These are phyloP conservation scores for Murina feae DNA, from an alignment of 2,113 vertebrate genomes.

Conservation along the genomic window DNA sequence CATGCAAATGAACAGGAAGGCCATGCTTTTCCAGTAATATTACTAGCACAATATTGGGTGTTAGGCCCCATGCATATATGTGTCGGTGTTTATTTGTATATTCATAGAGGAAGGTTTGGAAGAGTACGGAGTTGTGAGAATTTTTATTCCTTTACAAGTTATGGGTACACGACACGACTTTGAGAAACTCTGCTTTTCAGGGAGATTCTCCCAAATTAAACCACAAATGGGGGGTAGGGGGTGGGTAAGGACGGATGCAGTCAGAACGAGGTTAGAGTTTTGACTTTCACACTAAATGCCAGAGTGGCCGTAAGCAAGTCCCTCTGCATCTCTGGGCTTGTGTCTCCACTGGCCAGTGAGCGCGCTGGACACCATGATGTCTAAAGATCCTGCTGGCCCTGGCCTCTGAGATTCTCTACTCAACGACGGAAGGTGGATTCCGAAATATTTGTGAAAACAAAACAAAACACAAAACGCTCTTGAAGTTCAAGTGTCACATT, in stretches of 20 bases:
- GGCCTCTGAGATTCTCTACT: neutral
- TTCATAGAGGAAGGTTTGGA: neutral
- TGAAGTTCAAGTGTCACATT: slow-evolving; percentile 28
- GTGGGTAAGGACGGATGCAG: neutral
- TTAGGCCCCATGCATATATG: too few relatives aligned
- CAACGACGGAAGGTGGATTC: neutral
- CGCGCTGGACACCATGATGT: neutral
- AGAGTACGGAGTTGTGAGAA: neutral
- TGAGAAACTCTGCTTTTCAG: neutral
- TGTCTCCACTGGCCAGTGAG: neutral
- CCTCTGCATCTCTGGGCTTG: neutral
- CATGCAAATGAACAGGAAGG: neutral
- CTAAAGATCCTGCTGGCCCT: neutral
- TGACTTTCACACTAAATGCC: neutral
- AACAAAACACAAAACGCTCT: neutral
- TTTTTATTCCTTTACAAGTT: neutral
- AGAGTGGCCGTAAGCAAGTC: neutral
- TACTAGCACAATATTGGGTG: neutral
- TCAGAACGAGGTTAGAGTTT: neutral
- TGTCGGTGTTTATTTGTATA: neutral
- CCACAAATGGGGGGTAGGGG: neutral
- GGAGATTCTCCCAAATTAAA: neutral
- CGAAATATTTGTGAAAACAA: neutral
- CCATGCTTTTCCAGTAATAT: neutral
- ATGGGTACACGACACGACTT: neutral